Conservation (phyloP, 2,888 invertebrate species). For the Choristoneura rosaceana region DNA sequence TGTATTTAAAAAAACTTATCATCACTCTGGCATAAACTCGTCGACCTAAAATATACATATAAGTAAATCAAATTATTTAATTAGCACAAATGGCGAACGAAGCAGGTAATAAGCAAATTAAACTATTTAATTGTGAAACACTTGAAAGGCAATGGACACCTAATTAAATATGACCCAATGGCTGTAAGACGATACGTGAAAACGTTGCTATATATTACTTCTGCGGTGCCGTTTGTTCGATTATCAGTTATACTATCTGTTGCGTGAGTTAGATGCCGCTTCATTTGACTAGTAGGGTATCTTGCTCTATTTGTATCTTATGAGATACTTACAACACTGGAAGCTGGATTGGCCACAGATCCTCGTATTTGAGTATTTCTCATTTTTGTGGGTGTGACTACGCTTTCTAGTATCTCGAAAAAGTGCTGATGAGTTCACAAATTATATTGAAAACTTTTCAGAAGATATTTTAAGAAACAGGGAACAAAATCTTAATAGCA, state of each 20-base stretch:
- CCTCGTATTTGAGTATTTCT: too few relatives aligned
- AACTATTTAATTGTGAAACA: constrained; percentile 22
- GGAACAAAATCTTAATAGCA: too few relatives aligned
- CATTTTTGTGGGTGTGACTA: too few relatives aligned
- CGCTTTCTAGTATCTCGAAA: too few relatives aligned
- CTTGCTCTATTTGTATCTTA: not conserved
- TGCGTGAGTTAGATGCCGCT: not conserved
- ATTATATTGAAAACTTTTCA: too few relatives aligned
- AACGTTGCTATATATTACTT: not conserved
- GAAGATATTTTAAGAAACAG: too few relatives aligned
- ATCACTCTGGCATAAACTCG: too few relatives aligned
- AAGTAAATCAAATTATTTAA: not conserved
- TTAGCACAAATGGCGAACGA: not conserved
- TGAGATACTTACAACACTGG: too few relatives aligned
- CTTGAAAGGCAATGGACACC: constrained; percentile 22
- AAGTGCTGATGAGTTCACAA: too few relatives aligned
- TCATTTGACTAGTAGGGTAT: not conserved
- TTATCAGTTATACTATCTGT: not conserved
- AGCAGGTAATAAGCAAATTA: constrained; percentile 7
- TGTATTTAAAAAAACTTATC: too few relatives aligned
- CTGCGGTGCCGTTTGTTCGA: not conserved
- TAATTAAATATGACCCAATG: not conserved
- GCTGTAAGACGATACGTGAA: constrained; percentile 23
- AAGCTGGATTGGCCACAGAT: too few relatives aligned
- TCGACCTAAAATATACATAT: not conserved